Evolutionary conservation across 2,113 vertebrate genomes (phyloP).

Genomic region (Microtus montanus): DNA sequence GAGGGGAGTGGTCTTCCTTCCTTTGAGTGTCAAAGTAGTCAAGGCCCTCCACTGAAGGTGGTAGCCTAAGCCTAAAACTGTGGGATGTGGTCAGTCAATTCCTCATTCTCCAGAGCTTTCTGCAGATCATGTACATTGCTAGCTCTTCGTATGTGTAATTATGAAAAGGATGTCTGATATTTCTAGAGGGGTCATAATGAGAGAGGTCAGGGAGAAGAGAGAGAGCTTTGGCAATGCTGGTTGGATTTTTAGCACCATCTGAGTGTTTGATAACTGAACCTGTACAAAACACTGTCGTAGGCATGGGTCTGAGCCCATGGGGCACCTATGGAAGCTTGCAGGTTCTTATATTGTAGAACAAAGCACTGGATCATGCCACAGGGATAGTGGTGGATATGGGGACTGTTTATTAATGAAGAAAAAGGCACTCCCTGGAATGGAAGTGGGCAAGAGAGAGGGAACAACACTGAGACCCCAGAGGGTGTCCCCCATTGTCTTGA

Average conservation of each 20-base stretch:
- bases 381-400: not conserved
- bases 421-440: not conserved
- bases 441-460: not conserved
- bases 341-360: not conserved
- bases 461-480: not conserved
- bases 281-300: not conserved
- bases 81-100: not conserved
- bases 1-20: slow-evolving; percentile 27
- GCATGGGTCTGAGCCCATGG: not conserved
- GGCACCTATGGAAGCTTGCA: not conserved
- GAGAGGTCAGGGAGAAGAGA: not conserved
- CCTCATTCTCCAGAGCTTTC: not conserved
- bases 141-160: not conserved
- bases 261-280: not conserved
- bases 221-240: not conserved
- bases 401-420: not conserved
- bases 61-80: slow-evolving; percentile 42
- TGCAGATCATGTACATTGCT: not conserved
- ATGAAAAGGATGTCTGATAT: not conserved
- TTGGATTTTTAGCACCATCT: not conserved
- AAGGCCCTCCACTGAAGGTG: slow-evolving; percentile 47
- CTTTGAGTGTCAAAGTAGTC: slow-evolving; percentile 64
- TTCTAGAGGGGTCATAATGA: not conserved
- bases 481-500: too few species aligned
- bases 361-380: not conserved